Conservation (phyloP, 2,797 vertebrate species). For the Agapornis canus region DNA sequence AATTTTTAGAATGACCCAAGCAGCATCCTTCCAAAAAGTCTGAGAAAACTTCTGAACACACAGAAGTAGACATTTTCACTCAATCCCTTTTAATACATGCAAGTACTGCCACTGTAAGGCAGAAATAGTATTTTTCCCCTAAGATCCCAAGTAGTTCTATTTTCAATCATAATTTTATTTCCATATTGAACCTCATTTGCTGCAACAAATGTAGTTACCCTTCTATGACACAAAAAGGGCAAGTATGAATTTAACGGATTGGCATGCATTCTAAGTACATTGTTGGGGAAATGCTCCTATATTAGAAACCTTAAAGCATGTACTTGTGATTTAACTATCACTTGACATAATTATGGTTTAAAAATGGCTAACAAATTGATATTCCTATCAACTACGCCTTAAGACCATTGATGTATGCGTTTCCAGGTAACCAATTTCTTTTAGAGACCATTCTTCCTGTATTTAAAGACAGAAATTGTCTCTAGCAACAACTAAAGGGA, state of each 20-base stretch:
- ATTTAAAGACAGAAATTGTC: background rate
- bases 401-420: background rate
- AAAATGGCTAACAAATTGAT: background rate
- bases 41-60: background rate
- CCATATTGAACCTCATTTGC: background rate
- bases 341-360: background rate
- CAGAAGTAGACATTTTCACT: background rate
- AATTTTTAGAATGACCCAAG: background rate
- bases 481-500: background rate
- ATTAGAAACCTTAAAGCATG: background rate
- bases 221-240: background rate
- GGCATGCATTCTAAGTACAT: background rate
- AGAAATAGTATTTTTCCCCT: background rate
- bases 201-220: background rate
- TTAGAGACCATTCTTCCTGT: background rate
- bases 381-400: background rate
- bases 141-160: background rate
- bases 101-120: background rate
- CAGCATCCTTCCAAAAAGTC: background rate
- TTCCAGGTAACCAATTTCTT: background rate
- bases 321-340: background rate
- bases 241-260: background rate
- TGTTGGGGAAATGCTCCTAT: background rate
- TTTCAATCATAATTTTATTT: background rate
- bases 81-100: background rate